phyloP scores from a whole-genome alignment of 2,888 invertebrate species.

The Pterobdella sp. region DNA sequence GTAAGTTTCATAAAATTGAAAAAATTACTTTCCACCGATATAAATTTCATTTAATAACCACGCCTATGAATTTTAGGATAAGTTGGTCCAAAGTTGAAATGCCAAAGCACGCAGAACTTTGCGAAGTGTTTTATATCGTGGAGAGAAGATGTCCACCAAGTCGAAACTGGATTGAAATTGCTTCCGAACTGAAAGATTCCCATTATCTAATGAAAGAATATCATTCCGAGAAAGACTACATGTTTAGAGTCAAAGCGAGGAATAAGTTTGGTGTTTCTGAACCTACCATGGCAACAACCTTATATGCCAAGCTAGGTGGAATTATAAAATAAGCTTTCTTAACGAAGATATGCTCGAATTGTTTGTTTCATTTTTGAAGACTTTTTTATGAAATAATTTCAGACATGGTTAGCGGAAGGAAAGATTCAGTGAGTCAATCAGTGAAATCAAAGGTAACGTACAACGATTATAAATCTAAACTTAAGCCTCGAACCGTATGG shows the following conservation, averaged over 20 bases:
- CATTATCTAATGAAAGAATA: conserved; percentile 52
- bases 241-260: conserved; percentile 86
- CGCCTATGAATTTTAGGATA: conserved; percentile 54
- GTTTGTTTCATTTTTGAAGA: not conserved
- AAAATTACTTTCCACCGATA: not conserved
- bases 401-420: conserved; percentile 14
- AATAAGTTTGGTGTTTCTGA: conserved; percentile 94
- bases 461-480: conserved; percentile 35
- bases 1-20: conserved; percentile 18
- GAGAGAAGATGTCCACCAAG: conserved; percentile 63
- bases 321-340: not conserved
- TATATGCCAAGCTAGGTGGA: conserved; percentile 40
- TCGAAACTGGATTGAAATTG: conserved; percentile 45
- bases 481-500: conserved; percentile 39
- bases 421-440: conserved; percentile 29
- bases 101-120: conserved; percentile 64
- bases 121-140: conserved; percentile 85
- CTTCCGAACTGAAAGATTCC: conserved; percentile 41
- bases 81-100: conserved; percentile 91
- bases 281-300: conserved; percentile 75
- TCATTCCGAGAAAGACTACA: conserved; percentile 86
- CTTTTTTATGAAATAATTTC: not conserved
- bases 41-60: not conserved
- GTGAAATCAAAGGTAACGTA: conserved; percentile 2
- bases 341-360: not conserved